Base-by-base conservation (phyloP, 2,888 invertebrate species). In the Fabriciana adippe region DNA sequence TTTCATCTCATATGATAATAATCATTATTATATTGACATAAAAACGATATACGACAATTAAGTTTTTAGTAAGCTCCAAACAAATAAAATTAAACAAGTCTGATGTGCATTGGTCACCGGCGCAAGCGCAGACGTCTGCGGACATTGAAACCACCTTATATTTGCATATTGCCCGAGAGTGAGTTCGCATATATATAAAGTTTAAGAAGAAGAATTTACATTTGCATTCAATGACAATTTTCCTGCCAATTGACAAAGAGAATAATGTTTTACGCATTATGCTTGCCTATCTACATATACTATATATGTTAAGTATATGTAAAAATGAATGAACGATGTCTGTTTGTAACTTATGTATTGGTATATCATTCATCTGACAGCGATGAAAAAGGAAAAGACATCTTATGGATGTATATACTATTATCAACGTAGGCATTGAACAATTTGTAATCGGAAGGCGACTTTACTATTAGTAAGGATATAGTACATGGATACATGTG, bases 181-280 rank as follows among this genome's bases (percentile, higher is more conserved):
- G 18, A 54, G 16, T 47, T 60, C 41, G 60, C 59, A 64, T 65
- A 59, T 41, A 4, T 35, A 35, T 64, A 55, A 68, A 68, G 21
- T 65, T 68, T 55, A 55, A 65, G 68, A 48, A 65, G 64, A 65
- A 61, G 54, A 68, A 64, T 59, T 50, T 35, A 31, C 41, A 68
- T 60, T 64, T 64, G 60, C 68, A 68, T 68, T 64, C 55, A 68
- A 68, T 65, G 55, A 50, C 50, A 48, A 60, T 60, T 56, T 68
- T 61, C 55, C 55, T 64, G 62, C 63, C 66, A 66, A 54, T 61
- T 51, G 62, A 55, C 66, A 55, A 41, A 53, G 63, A 45, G 26
- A 63, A 45, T 54, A 54, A n/a, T 26, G 45, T 21, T 53, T n/a
- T 26, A 47, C 13, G 47, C 45, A 8, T 55, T 26, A 45, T 41